Conservation (phyloP, 1,140 invertebrate species). For the Camponotus vicinus region DNA sequence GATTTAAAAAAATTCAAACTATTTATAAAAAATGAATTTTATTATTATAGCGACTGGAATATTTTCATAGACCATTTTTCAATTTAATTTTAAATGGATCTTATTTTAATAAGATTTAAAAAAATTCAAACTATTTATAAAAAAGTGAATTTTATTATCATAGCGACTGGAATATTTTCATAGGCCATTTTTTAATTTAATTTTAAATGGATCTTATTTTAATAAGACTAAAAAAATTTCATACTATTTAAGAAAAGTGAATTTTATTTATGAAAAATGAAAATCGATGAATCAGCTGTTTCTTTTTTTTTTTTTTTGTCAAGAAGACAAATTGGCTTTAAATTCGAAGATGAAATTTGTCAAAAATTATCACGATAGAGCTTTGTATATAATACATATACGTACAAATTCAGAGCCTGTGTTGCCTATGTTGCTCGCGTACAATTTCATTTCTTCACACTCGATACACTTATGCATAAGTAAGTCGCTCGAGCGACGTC, state of each 20-base stretch:
- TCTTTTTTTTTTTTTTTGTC: background rate
- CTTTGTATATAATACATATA: slow-evolving; percentile 1
- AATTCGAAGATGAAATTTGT: no score
- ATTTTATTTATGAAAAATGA: background rate
- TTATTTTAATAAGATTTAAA: no score
- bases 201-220: background rate
- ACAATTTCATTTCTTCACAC: slow-evolving; percentile 7
- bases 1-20: no score
- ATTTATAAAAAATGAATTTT: no score
- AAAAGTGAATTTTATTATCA: no score
- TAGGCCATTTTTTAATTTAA: background rate
- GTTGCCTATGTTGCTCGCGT: slow-evolving; percentile 4
- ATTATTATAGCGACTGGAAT: no score
- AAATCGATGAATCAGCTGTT: background rate
- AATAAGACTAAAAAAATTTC: no score
- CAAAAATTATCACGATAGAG: background rate
- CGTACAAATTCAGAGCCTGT: background rate
- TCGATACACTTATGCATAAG: background rate
- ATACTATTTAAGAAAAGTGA: no score
- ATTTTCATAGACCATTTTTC: no score
- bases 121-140: no score
- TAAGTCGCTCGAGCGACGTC: slow-evolving; percentile 19
- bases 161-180: no score
- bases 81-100: no score
- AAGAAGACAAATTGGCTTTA: background rate